Conservation (phyloP, 2,888 invertebrate genomes). For the Formica aserva region DNA sequence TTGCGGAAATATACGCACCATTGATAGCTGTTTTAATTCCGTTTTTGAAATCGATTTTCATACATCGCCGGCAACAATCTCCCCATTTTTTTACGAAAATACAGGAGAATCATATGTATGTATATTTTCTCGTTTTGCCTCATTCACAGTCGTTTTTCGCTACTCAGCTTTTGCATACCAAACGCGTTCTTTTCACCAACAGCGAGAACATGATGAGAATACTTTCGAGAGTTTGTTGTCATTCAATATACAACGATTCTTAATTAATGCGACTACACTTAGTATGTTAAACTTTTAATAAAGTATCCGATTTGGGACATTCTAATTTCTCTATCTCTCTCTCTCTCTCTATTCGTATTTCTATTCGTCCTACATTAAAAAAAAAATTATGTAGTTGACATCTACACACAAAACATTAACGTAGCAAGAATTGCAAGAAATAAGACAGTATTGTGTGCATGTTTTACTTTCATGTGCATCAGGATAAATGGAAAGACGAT, state of each 20-base stretch:
- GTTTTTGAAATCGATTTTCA: constrained; percentile 28
- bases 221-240: background rate
- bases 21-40: constrained; percentile 34
- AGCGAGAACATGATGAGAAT: background rate
- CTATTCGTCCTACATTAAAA: background rate
- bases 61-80: constrained; percentile 55
- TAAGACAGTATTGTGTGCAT: background rate
- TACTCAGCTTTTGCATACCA: background rate
- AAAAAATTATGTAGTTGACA: background rate
- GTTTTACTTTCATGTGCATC: constrained; percentile 19
- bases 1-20: constrained; percentile 37
- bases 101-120: background rate
- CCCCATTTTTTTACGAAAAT: background rate
- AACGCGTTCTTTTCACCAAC: background rate
- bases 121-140: background rate
- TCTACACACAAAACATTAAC: background rate
- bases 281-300: background rate
- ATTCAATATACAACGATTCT: constrained; percentile 1
- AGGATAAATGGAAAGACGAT: constrained; percentile 29
- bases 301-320: too few relatives aligned
- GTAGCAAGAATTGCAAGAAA: background rate
- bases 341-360: background rate
- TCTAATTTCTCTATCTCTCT: too few relatives aligned
- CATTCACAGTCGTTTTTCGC: constrained; percentile 8
- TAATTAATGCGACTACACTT: background rate